Evolutionary conservation across 2,797 vertebrate species (phyloP), one percentile per base, ranked within the genome.

Genomic region (Phalanger gymnotis): DNA sequence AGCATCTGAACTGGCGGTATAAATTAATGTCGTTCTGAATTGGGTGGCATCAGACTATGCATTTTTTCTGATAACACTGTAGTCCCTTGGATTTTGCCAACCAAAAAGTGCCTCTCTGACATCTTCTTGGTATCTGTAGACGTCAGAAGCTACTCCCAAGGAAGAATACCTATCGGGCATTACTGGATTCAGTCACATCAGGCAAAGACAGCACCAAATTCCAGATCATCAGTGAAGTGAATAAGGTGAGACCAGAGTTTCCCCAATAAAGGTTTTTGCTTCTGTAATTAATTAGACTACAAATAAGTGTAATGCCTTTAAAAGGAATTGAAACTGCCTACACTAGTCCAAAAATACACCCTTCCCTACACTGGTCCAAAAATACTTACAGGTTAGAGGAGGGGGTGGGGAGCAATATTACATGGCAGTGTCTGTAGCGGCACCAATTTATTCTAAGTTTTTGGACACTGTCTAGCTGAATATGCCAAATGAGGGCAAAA

Each of bases 151-250:
- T 97, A 96, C 97, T 95, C 92, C 98, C 98, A n/a, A 98, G 96
- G 94, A 95, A 98, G 91, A 98, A 98, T 93, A 98, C 97, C 30
- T 99, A 99, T 96, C 97, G 6, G 93, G 99, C 98, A 28, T 98
- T 99, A 90, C 90, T 99, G 97, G 99, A 99, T 95, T 99, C 99
- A 81, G 94, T 99, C 96, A 98, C 97, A 1, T 96, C 99, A 96
- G 99, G 98, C 90, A 98, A 99, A 96, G 98, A 97, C 51, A 98
- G 98, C 87, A 99, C 99, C 7, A 98, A 95, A 7, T 98, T 99
- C 96, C 98, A 99, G 54, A 96, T 99, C 91, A 94, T 98, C 98
- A 98, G 99, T 92, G 96, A 98, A 47, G 96, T 98, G 28, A 98
- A 97, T 54, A 98, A 99, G 99, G 99, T 99, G 93, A 98, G 98